These are phyloP conservation scores for Phenganax subtilis DNA, from an alignment of 92 coral and sea anemone species.

Conservation along the genomic window DNA sequence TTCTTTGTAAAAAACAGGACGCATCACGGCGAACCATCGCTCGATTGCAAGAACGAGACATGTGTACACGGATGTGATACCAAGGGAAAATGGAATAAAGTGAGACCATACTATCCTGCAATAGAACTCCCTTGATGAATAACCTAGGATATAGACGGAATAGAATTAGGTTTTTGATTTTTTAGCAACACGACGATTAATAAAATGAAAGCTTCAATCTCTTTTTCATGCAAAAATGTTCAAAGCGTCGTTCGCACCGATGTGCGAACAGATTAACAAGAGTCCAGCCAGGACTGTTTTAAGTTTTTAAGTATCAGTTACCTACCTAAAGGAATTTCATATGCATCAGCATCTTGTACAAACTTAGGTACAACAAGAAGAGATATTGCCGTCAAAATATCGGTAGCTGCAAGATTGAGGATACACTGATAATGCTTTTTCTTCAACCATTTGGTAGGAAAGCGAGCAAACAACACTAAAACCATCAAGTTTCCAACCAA, in stretches of 20 bases:
- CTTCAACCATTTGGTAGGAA: constrained; percentile 23
- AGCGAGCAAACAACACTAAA: constrained; percentile 22
- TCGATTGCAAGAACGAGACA: constrained; percentile 63
- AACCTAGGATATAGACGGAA: not conserved
- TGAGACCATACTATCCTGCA: constrained; percentile 48
- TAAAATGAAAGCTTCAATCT: no score
- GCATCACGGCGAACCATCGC: constrained; percentile 80
- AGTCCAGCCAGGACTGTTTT: no score
- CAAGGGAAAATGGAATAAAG: constrained; percentile 59
- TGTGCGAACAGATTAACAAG: no score
- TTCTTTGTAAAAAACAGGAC: constrained; percentile 54
- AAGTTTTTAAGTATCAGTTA: not conserved
- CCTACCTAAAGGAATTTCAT: constrained; percentile 6
- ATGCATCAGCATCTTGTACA: constrained; percentile 34
- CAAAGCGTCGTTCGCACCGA: no score
- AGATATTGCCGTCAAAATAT: constrained; percentile 36
- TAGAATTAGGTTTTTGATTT: no score
- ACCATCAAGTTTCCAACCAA: constrained; percentile 30
- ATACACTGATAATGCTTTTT: constrained; percentile 33
- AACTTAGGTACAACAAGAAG: constrained; percentile 31
- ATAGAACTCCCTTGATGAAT: constrained; percentile 10
- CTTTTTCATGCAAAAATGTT: no score
- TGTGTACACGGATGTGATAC: constrained; percentile 74
- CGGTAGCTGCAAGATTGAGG: constrained; percentile 28
- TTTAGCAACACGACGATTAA: no score